These are phyloP conservation scores for Psittacula cyanocephala DNA, from an alignment of 2,113 vertebrate species.

Conservation along the genomic window DNA sequence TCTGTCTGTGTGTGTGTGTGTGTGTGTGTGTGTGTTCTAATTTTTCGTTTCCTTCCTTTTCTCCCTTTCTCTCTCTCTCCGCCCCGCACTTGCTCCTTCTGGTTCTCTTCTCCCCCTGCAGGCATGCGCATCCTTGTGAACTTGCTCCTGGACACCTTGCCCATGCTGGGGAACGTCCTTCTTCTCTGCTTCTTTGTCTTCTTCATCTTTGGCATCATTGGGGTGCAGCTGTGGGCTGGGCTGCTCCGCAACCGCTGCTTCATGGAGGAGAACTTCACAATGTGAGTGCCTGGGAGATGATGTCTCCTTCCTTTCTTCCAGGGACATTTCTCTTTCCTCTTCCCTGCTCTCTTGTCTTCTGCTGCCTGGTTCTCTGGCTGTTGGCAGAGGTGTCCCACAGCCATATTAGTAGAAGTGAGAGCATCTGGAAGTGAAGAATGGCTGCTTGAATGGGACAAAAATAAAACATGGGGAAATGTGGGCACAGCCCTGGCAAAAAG, in stretches of 20 bases:
- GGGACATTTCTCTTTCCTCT: background rate
- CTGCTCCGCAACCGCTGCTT: conserved; percentile 84
- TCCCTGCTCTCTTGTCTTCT: background rate
- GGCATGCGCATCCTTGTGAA: conserved; percentile 87
- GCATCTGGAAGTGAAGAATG: background rate
- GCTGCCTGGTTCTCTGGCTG: background rate
- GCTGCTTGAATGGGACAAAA: background rate
- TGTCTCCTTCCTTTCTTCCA: background rate
- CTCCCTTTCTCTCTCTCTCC: background rate
- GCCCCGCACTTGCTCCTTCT: background rate
- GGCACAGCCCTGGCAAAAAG: background rate
- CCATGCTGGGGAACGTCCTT: conserved; percentile 83
- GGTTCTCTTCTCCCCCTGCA: conserved; percentile 45
- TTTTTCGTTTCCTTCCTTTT: background rate
- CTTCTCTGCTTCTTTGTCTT: conserved; percentile 86
- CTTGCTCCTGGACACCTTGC: conserved; percentile 82
- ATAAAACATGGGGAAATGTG: accelerated
- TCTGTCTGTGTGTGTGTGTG: background rate
- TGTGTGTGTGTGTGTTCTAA: background rate
- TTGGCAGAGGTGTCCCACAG: background rate
- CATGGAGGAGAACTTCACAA: conserved; percentile 83
- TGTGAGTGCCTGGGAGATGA: conserved; percentile 68
- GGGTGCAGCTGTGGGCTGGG: conserved; percentile 84
- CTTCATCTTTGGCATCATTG: conserved; percentile 86
- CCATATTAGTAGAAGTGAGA: background rate